Evolutionary conservation across 2,797 vertebrate genomes (phyloP).

Genomic region (Sparidentex hasta): DNA sequence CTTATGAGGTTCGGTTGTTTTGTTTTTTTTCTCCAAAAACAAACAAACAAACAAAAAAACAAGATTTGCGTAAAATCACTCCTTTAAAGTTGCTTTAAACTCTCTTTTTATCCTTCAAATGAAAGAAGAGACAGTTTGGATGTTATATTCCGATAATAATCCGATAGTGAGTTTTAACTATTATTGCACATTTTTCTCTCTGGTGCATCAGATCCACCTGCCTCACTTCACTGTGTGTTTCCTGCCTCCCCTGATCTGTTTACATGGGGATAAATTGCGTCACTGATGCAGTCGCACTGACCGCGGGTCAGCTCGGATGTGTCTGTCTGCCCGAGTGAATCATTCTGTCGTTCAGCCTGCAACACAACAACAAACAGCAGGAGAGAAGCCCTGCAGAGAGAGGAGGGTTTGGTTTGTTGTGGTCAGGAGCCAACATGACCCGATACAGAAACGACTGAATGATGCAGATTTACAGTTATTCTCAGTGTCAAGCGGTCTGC

Average conservation of each 20-base stretch:
- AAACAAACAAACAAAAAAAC: neutral
- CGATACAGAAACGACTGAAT: too few species aligned
- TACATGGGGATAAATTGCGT: conserved; percentile 45
- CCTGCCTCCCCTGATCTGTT: conserved; percentile 18
- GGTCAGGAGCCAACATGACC: too few species aligned
- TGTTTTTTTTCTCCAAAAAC: neutral
- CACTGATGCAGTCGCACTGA: conserved; percentile 43
- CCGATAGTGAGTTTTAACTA: neutral
- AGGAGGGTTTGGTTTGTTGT: too few species aligned
- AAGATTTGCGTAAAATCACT: neutral
- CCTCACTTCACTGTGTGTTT: neutral
- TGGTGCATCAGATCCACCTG: neutral
- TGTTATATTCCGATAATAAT: neutral
- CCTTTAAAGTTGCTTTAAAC: neutral
- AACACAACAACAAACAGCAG: conserved; percentile 3
- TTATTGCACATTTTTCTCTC: too few species aligned
- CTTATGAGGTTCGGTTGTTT: neutral
- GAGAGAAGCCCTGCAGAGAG: neutral
- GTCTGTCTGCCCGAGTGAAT: conserved; percentile 40
- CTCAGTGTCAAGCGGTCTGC: too few species aligned
- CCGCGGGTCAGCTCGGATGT: conserved; percentile 13
- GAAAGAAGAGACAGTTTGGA: neutral
- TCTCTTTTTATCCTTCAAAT: neutral
- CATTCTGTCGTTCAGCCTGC: conserved; percentile 39
- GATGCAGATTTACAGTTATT: too few species aligned